Evolutionary conservation across 2,113 vertebrate species (phyloP), one percentile per base, ranked within the genome.

Genomic region (Gavialis gangeticus): DNA sequence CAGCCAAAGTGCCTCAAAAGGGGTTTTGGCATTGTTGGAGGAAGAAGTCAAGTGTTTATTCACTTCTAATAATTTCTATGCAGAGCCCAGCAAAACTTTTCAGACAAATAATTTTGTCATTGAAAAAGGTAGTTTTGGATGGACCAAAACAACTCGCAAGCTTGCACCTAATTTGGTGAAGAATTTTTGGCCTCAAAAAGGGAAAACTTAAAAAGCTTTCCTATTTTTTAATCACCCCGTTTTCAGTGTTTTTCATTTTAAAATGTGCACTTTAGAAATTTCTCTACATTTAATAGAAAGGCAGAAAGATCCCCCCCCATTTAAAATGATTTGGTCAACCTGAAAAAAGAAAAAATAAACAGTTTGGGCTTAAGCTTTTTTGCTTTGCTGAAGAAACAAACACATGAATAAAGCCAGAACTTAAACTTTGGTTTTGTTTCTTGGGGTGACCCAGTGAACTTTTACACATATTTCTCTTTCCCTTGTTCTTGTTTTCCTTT

Each of bases 111-210:
- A 19, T 30, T 89, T 87, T 87, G 92, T 93, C 84, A 89, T 57
- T 83, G 57, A 25, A 87, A 92, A 91, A 92, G 11, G 59, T 63
- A 81, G 27, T 89, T 3, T 87, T 82, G 95, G 77, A 79, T 71
- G 94, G 58, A 94, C 76, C 92, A 95, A 94, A 95, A 90, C 73
- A 85, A 93, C 75, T 55, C 87, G 73, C 64, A 89, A 87, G 89
- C 89, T 79, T 67, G 21, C 83, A 75, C 64, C 63, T 67, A 56
- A 54, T 79, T 87, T 1, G 0, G 77, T 14, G 5, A 95, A 89
- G 25, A 82, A 77, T 30, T 46, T 95, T 90, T 67, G 71, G 84
- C 88, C 86, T 75, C 76, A 91, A 87, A 88, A 90, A 46, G 46
- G 46, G 46, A 46, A 46, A 46, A 46, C 7, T 46, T 46, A 46